These are phyloP conservation scores for Perca flavescens DNA, from an alignment of 2,113 vertebrate genomes.

Conservation along the genomic window DNA sequence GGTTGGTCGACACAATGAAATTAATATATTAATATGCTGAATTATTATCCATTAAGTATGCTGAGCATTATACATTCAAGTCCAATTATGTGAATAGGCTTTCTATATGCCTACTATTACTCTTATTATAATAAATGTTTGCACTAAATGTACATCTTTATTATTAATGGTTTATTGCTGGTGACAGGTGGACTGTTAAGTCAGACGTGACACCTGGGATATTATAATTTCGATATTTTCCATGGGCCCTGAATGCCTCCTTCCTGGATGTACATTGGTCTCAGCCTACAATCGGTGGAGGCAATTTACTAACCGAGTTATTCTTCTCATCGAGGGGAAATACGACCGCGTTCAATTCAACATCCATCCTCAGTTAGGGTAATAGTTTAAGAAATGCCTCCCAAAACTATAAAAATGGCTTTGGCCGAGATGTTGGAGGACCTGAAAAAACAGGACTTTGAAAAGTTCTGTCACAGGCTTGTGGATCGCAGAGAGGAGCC, in stretches of 20 bases:
- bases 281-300: no score
- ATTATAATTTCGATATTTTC: neutral
- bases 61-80: no score
- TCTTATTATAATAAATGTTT: neutral
- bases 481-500: conserved; percentile 40
- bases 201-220: neutral
- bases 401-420: neutral
- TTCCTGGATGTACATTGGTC: neutral
- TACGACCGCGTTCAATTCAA: neutral
- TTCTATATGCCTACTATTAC: neutral
- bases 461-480: conserved; percentile 35
- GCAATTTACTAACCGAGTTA: no score
- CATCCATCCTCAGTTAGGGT: neutral
- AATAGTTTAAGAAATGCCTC: conserved; percentile 34
- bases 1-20: no score
- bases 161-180: neutral
- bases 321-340: no score
- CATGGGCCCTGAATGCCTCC: neutral
- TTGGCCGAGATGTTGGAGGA: neutral
- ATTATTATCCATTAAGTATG: no score
- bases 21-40: no score
- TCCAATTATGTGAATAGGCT: no score
- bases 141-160: neutral
- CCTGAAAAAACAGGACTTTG: accelerated
- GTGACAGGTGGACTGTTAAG: neutral